Evolutionary conservation across 2,113 vertebrate genomes (phyloP), one percentile per base, ranked within the genome.

Genomic region (Uria aalge): DNA sequence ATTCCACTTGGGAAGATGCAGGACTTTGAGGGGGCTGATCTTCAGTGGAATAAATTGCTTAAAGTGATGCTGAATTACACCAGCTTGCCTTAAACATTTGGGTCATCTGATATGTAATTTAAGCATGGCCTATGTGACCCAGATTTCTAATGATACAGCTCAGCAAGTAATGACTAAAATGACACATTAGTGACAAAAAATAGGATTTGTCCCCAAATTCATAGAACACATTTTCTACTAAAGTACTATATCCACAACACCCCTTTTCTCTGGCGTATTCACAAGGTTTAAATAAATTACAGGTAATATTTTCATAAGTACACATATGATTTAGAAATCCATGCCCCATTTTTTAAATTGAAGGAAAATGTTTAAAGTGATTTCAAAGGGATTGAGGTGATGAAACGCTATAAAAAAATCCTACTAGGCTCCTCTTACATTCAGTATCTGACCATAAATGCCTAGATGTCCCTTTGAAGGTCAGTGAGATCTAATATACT

Each of bases 401-500:
- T 88, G 77, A 95, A 91, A 84, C 7, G 4, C 40, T 76, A 41
- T 40, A 26, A 80, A 85, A 92, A 95, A 55, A 79, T 43, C 66
- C 45, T 87, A 78, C 77, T 62, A 88, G 69, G 36, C 32, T 68
- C 66, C 41, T 85, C 50, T 95, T 91, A 57, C 6, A 32, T 91
- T 82, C 78, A 62, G 38, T 78, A 57, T 76, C 71, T 82, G 94
- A 85, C 94, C 84, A 89, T 36, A 91, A 86, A 89, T 41, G 62
- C 89, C 89, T 91, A 90, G 62, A 81, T 79, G 84, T 91, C 69
- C 48, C 76, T 95, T 92, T 95, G 91, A 96, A 95, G 86, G 96
- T 95, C 92, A 96, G 43, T 29, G 66, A 95, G 84, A 95, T 89
- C 80, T 91, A 92, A 94, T 89, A 88, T 60, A 91, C 53, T 82